Conservation (phyloP, 2,888 invertebrate genomes). For the Cyrtodaria siliqua region DNA sequence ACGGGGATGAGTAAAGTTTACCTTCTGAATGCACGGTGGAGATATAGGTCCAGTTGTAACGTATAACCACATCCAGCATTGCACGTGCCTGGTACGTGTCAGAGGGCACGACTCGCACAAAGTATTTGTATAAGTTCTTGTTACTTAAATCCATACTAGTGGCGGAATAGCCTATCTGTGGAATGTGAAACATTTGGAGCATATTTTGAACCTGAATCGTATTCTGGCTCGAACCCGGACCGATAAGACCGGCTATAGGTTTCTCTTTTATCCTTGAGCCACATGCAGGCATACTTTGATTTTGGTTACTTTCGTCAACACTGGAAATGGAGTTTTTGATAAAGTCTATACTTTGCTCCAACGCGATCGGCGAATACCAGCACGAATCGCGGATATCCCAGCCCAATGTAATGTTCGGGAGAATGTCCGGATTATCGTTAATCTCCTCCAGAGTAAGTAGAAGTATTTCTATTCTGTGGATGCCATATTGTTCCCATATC, state of each 20-base stretch:
- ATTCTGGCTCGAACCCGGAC: slow-evolving; percentile 91
- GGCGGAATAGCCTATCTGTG: slow-evolving; percentile 92
- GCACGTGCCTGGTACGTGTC: slow-evolving; percentile 92
- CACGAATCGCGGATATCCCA: slow-evolving; percentile 93
- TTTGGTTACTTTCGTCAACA: slow-evolving; percentile 58
- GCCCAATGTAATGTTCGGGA: slow-evolving; percentile 89
- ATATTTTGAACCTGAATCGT: slow-evolving; percentile 91
- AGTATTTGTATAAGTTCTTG: slow-evolving; percentile 91
- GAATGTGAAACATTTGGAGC: slow-evolving; percentile 89
- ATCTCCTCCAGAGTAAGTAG: slow-evolving; percentile 85
- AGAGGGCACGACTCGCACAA: slow-evolving; percentile 92
- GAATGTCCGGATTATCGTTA: slow-evolving; percentile 88
- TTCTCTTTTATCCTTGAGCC: slow-evolving; percentile 53
- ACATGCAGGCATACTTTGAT: slow-evolving; percentile 42
- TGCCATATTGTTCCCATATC: slow-evolving; percentile 92
- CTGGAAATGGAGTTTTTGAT: slow-evolving; percentile 89
- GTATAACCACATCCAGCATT: slow-evolving; percentile 88
- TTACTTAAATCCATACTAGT: slow-evolving; percentile 92
- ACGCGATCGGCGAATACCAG: slow-evolving; percentile 93
- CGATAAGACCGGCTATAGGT: slow-evolving; percentile 90
- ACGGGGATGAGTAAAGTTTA: slow-evolving; percentile 86
- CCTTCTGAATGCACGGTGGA: slow-evolving; percentile 92
- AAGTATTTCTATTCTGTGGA: slow-evolving; percentile 90
- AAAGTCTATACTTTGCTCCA: slow-evolving; percentile 92
- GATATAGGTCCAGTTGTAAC: slow-evolving; percentile 92